These are phyloP conservation scores for Tenthredo amoena DNA, from an alignment of 2,888 invertebrate species.

Conservation along the genomic window DNA sequence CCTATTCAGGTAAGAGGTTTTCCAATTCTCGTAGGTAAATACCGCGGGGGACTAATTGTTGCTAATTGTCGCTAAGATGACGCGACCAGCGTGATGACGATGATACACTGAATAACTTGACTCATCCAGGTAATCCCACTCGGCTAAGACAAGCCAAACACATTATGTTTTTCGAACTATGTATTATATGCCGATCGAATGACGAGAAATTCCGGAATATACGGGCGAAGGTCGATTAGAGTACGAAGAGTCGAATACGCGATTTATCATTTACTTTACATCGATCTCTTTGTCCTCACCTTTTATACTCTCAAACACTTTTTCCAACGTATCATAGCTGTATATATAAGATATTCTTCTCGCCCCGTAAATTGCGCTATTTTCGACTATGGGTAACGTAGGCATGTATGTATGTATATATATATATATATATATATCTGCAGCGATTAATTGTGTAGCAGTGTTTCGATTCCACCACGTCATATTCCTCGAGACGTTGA, in stretches of 20 bases:
- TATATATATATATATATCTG: background rate
- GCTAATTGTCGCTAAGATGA: background rate
- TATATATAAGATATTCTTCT: background rate
- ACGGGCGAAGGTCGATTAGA: background rate
- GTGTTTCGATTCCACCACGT: background rate
- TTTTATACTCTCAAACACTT: background rate
- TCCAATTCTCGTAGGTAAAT: background rate
- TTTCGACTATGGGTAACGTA: background rate
- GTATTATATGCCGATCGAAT: background rate
- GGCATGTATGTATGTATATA: no score
- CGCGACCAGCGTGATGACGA: background rate
- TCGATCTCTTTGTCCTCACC: background rate
- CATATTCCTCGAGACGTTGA: constrained; percentile 20
- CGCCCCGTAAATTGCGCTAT: background rate
- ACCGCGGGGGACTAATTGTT: background rate
- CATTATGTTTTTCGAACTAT: constrained; percentile 40
- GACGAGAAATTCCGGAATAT: constrained; percentile 36
- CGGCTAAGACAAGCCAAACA: constrained; percentile 34
- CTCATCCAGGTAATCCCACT: constrained; percentile 48
- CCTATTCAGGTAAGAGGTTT: background rate
- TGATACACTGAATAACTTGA: constrained; percentile 33
- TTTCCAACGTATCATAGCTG: background rate
- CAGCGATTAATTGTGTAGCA: background rate
- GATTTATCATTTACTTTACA: constrained; percentile 7
- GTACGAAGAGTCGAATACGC: background rate